phyloP scores from a whole-genome alignment of 1,140 invertebrate genomes.

The Geopemphigus sp. region DNA sequence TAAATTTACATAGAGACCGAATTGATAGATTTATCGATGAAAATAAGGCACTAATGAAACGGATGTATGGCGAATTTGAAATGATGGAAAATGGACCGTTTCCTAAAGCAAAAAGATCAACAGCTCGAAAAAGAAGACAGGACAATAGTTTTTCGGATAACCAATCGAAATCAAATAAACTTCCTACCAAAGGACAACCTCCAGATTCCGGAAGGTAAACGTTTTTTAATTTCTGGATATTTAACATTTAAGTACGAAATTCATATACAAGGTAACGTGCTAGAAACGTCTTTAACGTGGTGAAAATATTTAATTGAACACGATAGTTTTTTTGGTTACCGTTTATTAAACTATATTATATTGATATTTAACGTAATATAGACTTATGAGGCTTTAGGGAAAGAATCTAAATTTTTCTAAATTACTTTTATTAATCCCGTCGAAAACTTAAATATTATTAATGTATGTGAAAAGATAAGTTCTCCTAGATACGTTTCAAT shows the following conservation, averaged over 20 bases:
- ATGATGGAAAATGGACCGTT: slow-evolving; percentile 61
- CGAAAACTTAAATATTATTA: too few relatives aligned
- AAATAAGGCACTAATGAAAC: slow-evolving; percentile 86
- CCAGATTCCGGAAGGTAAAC: slow-evolving; percentile 41
- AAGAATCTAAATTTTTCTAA: too few relatives aligned
- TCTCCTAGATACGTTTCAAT: too few relatives aligned
- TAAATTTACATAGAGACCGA: slow-evolving; percentile 68
- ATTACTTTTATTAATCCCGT: too few relatives aligned
- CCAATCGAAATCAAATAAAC: slow-evolving; percentile 36
- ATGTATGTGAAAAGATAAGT: too few relatives aligned
- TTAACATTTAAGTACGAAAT: neutral
- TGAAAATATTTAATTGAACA: too few relatives aligned
- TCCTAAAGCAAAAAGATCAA: slow-evolving; percentile 25
- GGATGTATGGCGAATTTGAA: slow-evolving; percentile 87
- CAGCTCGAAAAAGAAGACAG: slow-evolving; percentile 39
- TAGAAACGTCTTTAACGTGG: too few relatives aligned
- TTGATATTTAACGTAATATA: too few relatives aligned
- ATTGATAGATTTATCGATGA: slow-evolving; percentile 90
- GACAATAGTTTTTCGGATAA: slow-evolving; percentile 17
- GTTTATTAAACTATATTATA: too few relatives aligned
- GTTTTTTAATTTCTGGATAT: neutral
- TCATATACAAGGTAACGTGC: too few relatives aligned
- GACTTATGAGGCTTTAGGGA: too few relatives aligned
- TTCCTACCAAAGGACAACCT: slow-evolving; percentile 16
- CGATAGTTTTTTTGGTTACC: too few relatives aligned